phyloP scores from a whole-genome alignment of 2,888 invertebrate genomes.

The Drosophila silvestris region DNA sequence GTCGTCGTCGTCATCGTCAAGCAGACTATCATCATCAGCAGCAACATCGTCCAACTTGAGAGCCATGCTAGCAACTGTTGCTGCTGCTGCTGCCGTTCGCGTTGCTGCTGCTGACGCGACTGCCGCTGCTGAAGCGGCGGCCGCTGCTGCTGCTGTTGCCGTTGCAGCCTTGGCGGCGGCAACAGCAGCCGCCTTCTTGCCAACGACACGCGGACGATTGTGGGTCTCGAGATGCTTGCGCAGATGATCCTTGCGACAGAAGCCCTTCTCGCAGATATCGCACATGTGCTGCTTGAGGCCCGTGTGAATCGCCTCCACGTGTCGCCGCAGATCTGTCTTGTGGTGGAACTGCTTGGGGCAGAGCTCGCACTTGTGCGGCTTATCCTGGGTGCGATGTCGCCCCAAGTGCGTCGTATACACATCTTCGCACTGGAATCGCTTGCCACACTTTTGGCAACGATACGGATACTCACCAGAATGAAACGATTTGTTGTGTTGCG shows the following conservation, averaged over 20 bases:
- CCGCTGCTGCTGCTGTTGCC: constrained; percentile 6
- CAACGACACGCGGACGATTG: constrained; percentile 84
- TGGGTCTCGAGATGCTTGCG: constrained; percentile 94
- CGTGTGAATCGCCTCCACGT: constrained; percentile 93
- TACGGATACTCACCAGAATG: constrained; percentile 94
- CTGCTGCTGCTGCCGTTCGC: constrained; percentile 7
- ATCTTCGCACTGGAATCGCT: constrained; percentile 91
- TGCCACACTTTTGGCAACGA: constrained; percentile 94
- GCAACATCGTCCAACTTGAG: constrained; percentile 65
- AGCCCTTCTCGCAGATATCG: constrained; percentile 93
- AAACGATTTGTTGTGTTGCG: constrained; percentile 95
- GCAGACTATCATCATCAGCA: constrained; percentile 66
- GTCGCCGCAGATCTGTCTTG: constrained; percentile 94
- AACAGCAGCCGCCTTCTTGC: constrained; percentile 53
- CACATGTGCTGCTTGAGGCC: constrained; percentile 94
- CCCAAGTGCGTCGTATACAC: constrained; percentile 90
- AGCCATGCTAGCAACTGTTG: constrained; percentile 12
- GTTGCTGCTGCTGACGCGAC: constrained; percentile 5
- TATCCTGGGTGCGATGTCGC: constrained; percentile 91
- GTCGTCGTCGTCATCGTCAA: constrained; percentile 64
- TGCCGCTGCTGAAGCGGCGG: constrained; percentile 1
- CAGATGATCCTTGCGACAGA: constrained; percentile 96
- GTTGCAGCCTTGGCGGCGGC: constrained; percentile 41
- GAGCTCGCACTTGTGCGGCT: constrained; percentile 93
- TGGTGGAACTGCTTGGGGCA: constrained; percentile 96